Conservation (phyloP, 2,888 invertebrate species). For the Muschampia staudingeri region DNA sequence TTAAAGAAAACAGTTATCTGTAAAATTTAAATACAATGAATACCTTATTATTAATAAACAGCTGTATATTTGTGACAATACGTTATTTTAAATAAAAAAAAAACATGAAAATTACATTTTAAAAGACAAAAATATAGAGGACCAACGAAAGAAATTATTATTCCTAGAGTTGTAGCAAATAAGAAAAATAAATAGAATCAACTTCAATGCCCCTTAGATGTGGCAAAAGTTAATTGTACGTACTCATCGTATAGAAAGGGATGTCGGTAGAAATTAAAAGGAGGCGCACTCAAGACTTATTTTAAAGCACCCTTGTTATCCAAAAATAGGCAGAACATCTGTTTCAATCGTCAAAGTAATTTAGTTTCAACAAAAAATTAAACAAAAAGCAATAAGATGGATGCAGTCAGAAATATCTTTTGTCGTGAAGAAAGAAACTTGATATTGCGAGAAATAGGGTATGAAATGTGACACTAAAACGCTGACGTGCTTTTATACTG, state of each 20-base stretch:
- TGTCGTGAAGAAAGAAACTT: conserved; percentile 42
- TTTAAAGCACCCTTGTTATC: conserved; percentile 51
- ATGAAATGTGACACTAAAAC: not conserved
- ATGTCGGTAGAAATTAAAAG: conserved; percentile 43
- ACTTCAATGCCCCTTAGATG: conserved; percentile 16
- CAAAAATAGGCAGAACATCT: conserved; percentile 50
- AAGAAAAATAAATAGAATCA: not conserved
- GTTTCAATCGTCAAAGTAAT: conserved; percentile 54
- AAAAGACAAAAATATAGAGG: not conserved
- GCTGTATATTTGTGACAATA: too few relatives aligned
- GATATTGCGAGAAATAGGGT: conserved; percentile 30
- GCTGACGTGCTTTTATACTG: not conserved
- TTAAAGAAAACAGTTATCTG: too few relatives aligned
- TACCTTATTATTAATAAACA: too few relatives aligned
- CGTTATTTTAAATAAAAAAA: too few relatives aligned
- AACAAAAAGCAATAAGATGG: conserved; percentile 40
- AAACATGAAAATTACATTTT: not conserved
- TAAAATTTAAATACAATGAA: too few relatives aligned
- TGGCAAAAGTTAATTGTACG: conserved; percentile 46
- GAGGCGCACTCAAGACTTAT: conserved; percentile 33
- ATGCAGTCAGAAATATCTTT: conserved; percentile 45
- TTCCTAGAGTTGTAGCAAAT: not conserved
- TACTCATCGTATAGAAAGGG: conserved; percentile 41
- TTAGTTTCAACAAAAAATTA: conserved; percentile 44
- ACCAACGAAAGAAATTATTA: not conserved